Conservation (phyloP, 2,113 vertebrate genomes). For the Rhinichthys klamathensis region DNA sequence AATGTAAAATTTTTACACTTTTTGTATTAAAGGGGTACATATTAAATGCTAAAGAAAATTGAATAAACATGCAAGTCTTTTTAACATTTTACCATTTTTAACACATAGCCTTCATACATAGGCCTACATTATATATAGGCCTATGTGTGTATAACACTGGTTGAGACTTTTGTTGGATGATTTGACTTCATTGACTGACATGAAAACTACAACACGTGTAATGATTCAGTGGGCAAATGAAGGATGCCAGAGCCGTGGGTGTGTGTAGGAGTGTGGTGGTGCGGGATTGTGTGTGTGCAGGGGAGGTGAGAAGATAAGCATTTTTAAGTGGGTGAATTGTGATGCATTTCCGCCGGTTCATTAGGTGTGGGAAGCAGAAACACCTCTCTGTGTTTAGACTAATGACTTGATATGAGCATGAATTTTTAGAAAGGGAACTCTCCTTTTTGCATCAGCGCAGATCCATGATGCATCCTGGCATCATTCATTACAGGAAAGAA, state of each 20-base stretch:
- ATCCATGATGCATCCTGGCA: background rate
- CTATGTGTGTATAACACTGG: background rate
- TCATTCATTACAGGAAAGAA: background rate
- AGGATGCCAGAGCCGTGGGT: background rate
- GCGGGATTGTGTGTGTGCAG: background rate
- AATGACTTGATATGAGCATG: background rate
- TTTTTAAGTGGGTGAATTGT: conserved; percentile 19
- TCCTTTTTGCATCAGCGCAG: background rate
- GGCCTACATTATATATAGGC: too few species aligned
- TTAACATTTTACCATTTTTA: too few species aligned
- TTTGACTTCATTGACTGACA: too few species aligned
- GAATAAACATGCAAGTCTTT: too few species aligned
- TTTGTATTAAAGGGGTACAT: too few species aligned
- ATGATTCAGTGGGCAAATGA: background rate
- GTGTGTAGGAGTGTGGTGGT: background rate
- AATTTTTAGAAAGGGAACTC: background rate
- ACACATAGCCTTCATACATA: too few species aligned
- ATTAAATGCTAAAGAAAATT: background rate
- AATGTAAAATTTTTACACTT: too few species aligned
- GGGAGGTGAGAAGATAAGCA: conserved; percentile 33
- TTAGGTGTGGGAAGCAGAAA: background rate
- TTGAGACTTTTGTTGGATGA: background rate
- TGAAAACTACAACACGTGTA: background rate
- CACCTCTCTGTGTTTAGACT: conserved; percentile 11
- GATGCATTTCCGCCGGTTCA: conserved; percentile 32